Base-by-base conservation (phyloP, 92 coral and sea anemone species). In the Heteractis magnifica region DNA sequence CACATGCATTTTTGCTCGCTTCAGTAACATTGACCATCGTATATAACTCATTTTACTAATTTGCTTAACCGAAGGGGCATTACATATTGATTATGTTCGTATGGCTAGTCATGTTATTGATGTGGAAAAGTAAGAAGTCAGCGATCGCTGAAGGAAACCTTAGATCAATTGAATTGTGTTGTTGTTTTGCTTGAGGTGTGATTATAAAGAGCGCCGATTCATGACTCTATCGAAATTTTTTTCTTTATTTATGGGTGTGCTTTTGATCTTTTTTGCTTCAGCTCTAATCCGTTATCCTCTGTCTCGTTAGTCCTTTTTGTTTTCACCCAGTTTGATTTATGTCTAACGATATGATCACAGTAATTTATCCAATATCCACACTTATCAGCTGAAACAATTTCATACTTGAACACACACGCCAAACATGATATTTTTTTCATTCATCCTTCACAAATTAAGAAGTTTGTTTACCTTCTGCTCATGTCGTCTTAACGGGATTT, bases 1-100 rank as follows among this genome's bases (percentile, higher is more conserved):
- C 83, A 65, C 83, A 65, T 80, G 83, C 23, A 49, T 6, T 79
- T 56, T 78, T 81, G 84, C 77, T 65, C 56, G 73, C 74, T 18
- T 55, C 20, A 50, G 5, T 50, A 10, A 50, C 79, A 18, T 50
- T 81, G 51, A 18, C 11, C 78, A 15, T 14, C 26, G 53, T 48
- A 14, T 41, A 60, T 64, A 50, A 75, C 41, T 10, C 6, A 16
- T 49, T 19, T 6, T n/a, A 70, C 56, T 51, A 51, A 53, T 18
- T 18, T 70, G 20, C 21, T 5, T n/a, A 68, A 56, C 4, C 51
- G 19, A 20, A 14, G 20, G 0, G 19, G 10, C 23, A 21, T 8
- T 21, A 70, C 8, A 44, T 16, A 44, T 16, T 23, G 56, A 71
- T 81, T 52, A 68, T 68, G 49, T 20, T 21, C 3, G 20, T 26